These are phyloP conservation scores for Strongylocentrotus purpuratus DNA, from an alignment of 35 echinoderm and acorn worm genomes.

Conservation along the genomic window DNA sequence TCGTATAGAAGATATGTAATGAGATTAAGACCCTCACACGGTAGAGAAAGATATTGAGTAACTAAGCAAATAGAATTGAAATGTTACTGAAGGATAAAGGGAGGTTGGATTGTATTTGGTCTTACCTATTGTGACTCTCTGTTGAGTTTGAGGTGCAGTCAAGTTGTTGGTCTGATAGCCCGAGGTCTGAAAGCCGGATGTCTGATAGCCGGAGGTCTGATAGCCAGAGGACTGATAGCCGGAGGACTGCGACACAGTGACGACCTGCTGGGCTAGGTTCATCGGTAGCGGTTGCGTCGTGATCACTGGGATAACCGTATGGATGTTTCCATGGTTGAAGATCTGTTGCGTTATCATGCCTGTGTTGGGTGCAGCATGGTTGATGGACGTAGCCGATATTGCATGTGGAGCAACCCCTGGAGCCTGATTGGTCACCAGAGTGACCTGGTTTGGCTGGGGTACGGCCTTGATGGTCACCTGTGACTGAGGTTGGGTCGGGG, in stretches of 20 bases:
- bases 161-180: not conserved
- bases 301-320: conserved; percentile 69
- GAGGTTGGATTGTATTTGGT: not conserved
- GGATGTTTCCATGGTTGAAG: conserved; percentile 55
- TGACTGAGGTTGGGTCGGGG: conserved; percentile 52
- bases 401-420: conserved; percentile 32
- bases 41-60: too few relatives aligned
- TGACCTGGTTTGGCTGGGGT: conserved; percentile 60
- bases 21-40: too few relatives aligned
- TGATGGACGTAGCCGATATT: conserved; percentile 13
- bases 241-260: conserved; percentile 20
- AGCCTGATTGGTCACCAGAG: conserved; percentile 60
- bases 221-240: not conserved
- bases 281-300: conserved; percentile 52
- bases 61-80: too few relatives aligned
- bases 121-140: conserved; percentile 47
- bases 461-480: conserved; percentile 78
- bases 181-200: too few relatives aligned
- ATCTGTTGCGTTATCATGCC: conserved; percentile 56
- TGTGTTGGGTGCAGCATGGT: conserved; percentile 36
- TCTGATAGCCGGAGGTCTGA: too few relatives aligned
- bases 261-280: conserved; percentile 37
- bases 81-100: too few relatives aligned
- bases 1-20: too few relatives aligned
- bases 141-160: not conserved